Conservation (phyloP, 2,797 vertebrate species). For the Bryconaethiops microstoma region DNA sequence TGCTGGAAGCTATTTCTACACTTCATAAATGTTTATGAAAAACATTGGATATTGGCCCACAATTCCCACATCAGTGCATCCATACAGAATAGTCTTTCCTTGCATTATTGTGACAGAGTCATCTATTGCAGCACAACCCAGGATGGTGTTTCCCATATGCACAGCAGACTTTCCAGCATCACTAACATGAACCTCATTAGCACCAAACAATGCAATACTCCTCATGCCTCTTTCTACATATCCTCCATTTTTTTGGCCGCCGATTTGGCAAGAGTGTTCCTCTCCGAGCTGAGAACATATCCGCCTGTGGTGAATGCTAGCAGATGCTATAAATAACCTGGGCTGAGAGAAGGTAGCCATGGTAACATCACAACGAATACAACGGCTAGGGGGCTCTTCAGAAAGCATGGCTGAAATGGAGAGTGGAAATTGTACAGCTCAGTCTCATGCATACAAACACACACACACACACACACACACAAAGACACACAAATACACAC, state of each 20-base stretch:
- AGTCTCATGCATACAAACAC: slow-evolving; percentile 22
- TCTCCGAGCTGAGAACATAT: slow-evolving; percentile 43
- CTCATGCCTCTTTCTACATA: slow-evolving; percentile 26
- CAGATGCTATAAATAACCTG: slow-evolving; percentile 81
- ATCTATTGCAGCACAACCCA: too few species aligned
- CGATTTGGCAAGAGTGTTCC: slow-evolving; percentile 45
- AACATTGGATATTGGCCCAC: too few species aligned
- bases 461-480: slow-evolving; percentile 18
- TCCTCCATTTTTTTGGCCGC: slow-evolving; percentile 32
- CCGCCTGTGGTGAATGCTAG: slow-evolving; percentile 59
- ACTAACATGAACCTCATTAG: slow-evolving; percentile 31
- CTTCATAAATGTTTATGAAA: too few species aligned
- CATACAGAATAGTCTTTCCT: not conserved
- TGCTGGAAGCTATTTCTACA: too few species aligned
- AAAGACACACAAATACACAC: slow-evolving; percentile 5
- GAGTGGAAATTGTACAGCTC: slow-evolving; percentile 35
- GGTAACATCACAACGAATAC: slow-evolving; percentile 80
- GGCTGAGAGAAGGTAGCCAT: slow-evolving; percentile 73
- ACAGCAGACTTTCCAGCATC: slow-evolving; percentile 2
- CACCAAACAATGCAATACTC: slow-evolving; percentile 22
- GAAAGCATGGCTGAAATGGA: slow-evolving; percentile 60
- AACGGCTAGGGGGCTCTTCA: slow-evolving; percentile 66
- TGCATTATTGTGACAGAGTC: not conserved
- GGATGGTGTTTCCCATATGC: slow-evolving; percentile 13
- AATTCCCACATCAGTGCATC: too few species aligned